These are phyloP conservation scores for Psephotus haematonotus DNA, from an alignment of 2,113 vertebrate genomes.

Conservation along the genomic window DNA sequence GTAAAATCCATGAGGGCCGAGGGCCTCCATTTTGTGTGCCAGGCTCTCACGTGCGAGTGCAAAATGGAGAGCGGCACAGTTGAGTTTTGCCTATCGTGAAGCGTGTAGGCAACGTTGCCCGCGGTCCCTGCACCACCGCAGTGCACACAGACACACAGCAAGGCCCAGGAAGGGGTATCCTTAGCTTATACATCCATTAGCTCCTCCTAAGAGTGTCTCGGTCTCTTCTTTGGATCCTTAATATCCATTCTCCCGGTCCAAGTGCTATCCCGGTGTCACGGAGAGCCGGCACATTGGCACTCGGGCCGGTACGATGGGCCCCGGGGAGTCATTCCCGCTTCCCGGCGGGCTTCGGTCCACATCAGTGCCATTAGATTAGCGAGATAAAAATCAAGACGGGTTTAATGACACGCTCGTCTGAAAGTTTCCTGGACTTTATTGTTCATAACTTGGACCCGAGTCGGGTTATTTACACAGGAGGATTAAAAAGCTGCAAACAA, in stretches of 20 bases:
- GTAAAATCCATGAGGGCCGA: neutral
- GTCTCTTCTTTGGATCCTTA: neutral
- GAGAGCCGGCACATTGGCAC: neutral
- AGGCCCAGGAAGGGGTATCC: neutral
- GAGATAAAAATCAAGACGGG: conserved; percentile 4
- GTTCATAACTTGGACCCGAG: conserved; percentile 25
- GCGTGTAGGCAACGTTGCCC: fast-evolving
- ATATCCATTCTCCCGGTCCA: fast-evolving
- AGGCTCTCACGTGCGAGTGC: neutral
- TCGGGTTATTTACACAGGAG: conserved; percentile 41
- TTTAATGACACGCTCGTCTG: conserved; percentile 9
- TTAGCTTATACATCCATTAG: neutral
- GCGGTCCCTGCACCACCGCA: fast-evolving
- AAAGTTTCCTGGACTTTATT: conserved; percentile 56
- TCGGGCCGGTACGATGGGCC: fast-evolving
- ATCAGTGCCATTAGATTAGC: neutral
- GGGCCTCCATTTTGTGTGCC: conserved; percentile 65
- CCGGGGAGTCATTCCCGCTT: neutral
- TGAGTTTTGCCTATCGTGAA: neutral
- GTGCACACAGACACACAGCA: fast-evolving
- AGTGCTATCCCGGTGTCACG: fast-evolving
- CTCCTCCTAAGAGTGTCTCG: neutral
- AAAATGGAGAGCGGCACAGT: conserved; percentile 34
- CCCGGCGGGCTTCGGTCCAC: fast-evolving
- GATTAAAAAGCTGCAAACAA: conserved; percentile 56